These are phyloP conservation scores for Crypturellus tataupa DNA, from an alignment of 2,797 vertebrate genomes.

Conservation along the genomic window DNA sequence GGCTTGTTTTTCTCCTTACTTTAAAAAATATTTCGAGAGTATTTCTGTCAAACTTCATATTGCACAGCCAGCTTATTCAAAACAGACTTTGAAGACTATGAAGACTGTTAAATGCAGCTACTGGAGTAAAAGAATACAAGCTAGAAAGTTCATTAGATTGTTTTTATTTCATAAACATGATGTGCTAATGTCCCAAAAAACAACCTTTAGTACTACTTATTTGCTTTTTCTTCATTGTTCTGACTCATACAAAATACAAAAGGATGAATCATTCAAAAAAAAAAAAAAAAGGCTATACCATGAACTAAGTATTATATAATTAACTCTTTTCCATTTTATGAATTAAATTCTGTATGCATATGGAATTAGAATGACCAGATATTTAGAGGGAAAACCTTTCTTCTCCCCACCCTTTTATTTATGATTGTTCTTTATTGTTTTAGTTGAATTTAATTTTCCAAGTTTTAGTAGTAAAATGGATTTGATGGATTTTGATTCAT, in stretches of 20 bases:
- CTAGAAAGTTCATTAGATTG: background rate
- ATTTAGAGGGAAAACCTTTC: background rate
- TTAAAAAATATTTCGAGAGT: constrained; percentile 10
- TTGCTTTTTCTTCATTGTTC: background rate
- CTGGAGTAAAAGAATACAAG: background rate
- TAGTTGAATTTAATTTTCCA: background rate
- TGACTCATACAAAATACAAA: background rate
- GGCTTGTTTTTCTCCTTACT: background rate
- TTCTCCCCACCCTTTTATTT: background rate
- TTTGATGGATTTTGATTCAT: background rate
- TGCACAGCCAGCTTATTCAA: constrained; percentile 50
- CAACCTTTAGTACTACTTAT: background rate
- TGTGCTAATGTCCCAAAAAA: background rate
- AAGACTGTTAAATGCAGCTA: background rate
- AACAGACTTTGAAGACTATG: constrained; percentile 23
- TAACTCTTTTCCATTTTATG: background rate
- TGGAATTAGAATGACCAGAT: background rate
- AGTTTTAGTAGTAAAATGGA: background rate
- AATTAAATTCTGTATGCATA: background rate
- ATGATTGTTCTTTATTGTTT: background rate
- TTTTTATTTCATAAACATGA: background rate
- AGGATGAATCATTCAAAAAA: background rate
- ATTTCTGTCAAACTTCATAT: constrained; percentile 44
- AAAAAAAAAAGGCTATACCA: background rate
- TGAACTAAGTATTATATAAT: background rate